Percentiles rank a stretch among this genome's conserved stretches.
Conservation (phyloP, 2,888 invertebrate genomes). For the Charanyca ferruginea region DNA sequence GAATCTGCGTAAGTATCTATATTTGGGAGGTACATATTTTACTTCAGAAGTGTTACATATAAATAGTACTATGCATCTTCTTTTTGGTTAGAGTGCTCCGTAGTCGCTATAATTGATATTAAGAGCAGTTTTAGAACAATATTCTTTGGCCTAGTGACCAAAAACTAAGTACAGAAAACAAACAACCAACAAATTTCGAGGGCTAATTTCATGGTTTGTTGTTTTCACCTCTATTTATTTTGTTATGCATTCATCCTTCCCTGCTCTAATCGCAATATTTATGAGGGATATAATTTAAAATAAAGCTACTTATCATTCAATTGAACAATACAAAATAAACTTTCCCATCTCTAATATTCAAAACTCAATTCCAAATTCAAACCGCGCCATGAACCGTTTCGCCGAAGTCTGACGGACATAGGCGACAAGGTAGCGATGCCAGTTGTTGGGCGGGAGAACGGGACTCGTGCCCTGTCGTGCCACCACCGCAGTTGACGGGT, state of each 20-base stretch:
- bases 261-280: background rate
- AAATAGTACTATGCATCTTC: no score
- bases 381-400: conserved; percentile 39
- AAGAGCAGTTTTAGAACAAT: background rate
- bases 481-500: conserved; percentile 64
- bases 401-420: conserved; percentile 42
- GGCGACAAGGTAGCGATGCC: conserved; percentile 48
- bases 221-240: background rate
- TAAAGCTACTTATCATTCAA: background rate
- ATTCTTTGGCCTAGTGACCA: no score
- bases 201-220: background rate
- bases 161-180: no score
- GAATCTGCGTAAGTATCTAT: no score
- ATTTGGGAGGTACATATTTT: no score
- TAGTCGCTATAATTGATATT: no score
- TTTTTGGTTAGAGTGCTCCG: background rate
- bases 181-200: no score
- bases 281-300: background rate
- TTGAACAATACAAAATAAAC: conserved; percentile 22
- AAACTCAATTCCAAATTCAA: conserved; percentile 47
- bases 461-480: conserved; percentile 37
- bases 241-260: background rate
- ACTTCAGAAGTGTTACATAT: no score
- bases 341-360: conserved; percentile 42
- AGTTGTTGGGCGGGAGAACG: background rate